Evolutionary conservation across 2,888 invertebrate genomes (phyloP).

Genomic region (Leptinotarsa rubiginosa): DNA sequence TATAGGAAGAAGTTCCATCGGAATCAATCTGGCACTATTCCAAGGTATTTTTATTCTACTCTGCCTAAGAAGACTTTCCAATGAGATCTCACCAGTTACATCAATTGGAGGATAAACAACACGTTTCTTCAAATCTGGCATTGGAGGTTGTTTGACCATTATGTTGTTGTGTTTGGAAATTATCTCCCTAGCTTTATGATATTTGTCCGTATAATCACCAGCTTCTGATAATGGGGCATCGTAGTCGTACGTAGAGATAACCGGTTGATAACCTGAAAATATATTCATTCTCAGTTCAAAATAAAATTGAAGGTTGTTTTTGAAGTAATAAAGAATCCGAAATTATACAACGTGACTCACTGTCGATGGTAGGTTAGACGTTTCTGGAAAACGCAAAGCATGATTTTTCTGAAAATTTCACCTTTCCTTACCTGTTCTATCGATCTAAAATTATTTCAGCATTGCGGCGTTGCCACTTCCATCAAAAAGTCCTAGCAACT

Average conservation of each 20-base stretch:
- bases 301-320: not conserved
- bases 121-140: conserved; percentile 55
- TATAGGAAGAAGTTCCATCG: conserved; percentile 60
- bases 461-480: too few species aligned
- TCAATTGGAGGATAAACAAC: conserved; percentile 56
- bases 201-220: conserved; percentile 87
- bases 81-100: conserved; percentile 37
- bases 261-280: conserved; percentile 54
- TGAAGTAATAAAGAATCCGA: not conserved
- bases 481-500: too few species aligned
- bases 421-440: too few species aligned
- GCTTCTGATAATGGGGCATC: conserved; percentile 90
- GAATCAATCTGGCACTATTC: conserved; percentile 8
- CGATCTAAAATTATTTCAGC: too few species aligned
- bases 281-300: not conserved
- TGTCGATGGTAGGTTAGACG: too few species aligned
- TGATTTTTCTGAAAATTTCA: too few species aligned
- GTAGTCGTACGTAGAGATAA: conserved; percentile 75
- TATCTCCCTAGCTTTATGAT: conserved; percentile 73
- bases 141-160: conserved; percentile 54
- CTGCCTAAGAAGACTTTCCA: conserved; percentile 18
- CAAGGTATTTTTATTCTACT: conserved; percentile 18
- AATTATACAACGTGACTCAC: too few species aligned
- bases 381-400: too few species aligned
- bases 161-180: conserved; percentile 55